Evolutionary conservation across 2,797 vertebrate species (phyloP).

Genomic region (Gallinago solitaria): DNA sequence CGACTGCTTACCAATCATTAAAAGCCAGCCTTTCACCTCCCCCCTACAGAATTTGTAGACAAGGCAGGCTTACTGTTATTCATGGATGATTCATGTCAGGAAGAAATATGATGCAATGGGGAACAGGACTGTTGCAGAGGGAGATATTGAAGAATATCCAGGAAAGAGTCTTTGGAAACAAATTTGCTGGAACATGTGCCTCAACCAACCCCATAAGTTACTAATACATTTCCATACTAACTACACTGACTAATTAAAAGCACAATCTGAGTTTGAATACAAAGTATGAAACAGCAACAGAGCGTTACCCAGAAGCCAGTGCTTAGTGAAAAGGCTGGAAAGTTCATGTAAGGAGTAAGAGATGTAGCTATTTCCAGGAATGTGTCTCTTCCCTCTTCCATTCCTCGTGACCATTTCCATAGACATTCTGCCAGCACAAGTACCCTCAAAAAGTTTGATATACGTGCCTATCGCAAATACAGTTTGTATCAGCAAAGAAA

Average conservation of each 20-base stretch:
- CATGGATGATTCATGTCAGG: not conserved
- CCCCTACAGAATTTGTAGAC: not conserved
- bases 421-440: not conserved
- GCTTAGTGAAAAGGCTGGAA: not conserved
- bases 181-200: not conserved
- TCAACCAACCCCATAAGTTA: not conserved
- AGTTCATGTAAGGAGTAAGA: not conserved
- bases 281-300: not conserved
- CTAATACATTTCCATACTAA: not conserved
- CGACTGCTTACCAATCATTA: not conserved
- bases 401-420: not conserved
- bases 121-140: not conserved
- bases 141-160: not conserved
- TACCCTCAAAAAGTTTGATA: not conserved
- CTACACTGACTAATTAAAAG: not conserved
- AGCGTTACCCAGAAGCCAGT: not conserved
- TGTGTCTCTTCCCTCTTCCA: not conserved
- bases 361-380: not conserved
- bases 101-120: not conserved
- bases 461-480: not conserved
- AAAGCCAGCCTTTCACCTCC: not conserved
- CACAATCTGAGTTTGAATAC: not conserved
- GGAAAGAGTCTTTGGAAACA: not conserved
- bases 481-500: slow-evolving; percentile 5
- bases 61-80: not conserved